These are phyloP conservation scores for Nanorana parkeri DNA, from an alignment of 2,113 vertebrate genomes.

Conservation along the genomic window DNA sequence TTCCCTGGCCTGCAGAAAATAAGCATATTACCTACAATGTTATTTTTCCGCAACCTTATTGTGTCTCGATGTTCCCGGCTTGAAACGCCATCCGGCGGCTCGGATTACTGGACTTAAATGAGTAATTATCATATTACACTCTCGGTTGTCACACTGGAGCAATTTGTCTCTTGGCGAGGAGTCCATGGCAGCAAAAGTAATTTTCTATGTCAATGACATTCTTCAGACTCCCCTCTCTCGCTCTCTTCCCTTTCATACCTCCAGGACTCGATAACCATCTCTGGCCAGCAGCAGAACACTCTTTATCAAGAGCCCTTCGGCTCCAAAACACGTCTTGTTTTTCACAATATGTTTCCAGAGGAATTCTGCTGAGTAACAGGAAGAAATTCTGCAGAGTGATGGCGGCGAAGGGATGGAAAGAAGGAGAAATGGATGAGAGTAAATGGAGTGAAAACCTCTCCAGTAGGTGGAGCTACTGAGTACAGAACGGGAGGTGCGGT, in stretches of 20 bases:
- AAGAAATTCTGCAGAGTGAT: not conserved
- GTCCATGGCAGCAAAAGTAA: not conserved
- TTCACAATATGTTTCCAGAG: not conserved
- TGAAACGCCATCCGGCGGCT: not conserved
- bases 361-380: slow-evolving; percentile 3
- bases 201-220: not conserved
- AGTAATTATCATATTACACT: slow-evolving; percentile 15
- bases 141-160: not conserved
- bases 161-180: not conserved
- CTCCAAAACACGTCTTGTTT: not conserved
- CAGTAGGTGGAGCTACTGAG: too few relatives aligned
- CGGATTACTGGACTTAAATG: not conserved
- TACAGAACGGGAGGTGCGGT: too few relatives aligned
- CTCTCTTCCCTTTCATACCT: not conserved
- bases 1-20: too few relatives aligned
- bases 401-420: too few relatives aligned
- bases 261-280: not conserved
- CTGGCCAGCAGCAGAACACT: not conserved
- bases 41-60: not conserved
- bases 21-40: not conserved
- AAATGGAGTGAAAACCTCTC: too few relatives aligned
- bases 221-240: not conserved
- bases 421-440: too few relatives aligned
- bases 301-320: not conserved
- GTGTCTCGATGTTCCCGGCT: not conserved